These are phyloP conservation scores for Erithacus rubecula DNA, from an alignment of 2,797 vertebrate genomes.

Conservation along the genomic window DNA sequence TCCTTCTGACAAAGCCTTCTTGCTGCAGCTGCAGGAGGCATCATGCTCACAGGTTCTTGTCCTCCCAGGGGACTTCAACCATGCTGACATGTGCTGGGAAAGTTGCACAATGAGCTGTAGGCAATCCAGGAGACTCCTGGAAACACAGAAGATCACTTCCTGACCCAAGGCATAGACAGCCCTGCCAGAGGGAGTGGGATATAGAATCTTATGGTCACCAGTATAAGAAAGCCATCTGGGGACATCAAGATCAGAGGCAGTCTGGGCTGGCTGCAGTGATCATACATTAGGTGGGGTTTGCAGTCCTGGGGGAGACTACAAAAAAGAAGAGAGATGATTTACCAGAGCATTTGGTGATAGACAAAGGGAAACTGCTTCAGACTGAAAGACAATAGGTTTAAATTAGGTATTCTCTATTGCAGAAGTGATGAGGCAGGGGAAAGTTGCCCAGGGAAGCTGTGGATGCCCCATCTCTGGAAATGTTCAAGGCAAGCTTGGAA, in stretches of 20 bases:
- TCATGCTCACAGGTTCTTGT: not conserved
- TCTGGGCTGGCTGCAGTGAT: not conserved
- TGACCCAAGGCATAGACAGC: not conserved
- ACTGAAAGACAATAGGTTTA: not conserved
- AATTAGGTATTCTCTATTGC: not conserved
- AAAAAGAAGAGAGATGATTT: not conserved
- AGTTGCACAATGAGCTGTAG: not conserved
- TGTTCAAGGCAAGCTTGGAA: not conserved
- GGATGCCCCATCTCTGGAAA: not conserved
- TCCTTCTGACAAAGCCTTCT: accelerated
- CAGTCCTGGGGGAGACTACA: not conserved
- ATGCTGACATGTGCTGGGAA: not conserved
- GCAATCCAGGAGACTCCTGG: not conserved
- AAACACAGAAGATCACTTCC: not conserved
- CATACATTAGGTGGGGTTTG: not conserved
- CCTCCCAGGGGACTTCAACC: too few relatives aligned
- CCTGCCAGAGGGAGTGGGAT: not conserved
- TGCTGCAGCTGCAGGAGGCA: not conserved
- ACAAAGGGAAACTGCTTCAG: not conserved
- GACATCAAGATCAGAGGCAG: not conserved
- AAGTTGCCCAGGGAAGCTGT: not conserved
- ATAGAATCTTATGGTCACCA: too few relatives aligned
- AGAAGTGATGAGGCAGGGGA: not conserved
- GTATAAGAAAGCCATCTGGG: not conserved
- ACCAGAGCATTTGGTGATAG: not conserved